These are phyloP conservation scores for Antigone vipio DNA, from an alignment of 2,113 vertebrate genomes.

Conservation along the genomic window DNA sequence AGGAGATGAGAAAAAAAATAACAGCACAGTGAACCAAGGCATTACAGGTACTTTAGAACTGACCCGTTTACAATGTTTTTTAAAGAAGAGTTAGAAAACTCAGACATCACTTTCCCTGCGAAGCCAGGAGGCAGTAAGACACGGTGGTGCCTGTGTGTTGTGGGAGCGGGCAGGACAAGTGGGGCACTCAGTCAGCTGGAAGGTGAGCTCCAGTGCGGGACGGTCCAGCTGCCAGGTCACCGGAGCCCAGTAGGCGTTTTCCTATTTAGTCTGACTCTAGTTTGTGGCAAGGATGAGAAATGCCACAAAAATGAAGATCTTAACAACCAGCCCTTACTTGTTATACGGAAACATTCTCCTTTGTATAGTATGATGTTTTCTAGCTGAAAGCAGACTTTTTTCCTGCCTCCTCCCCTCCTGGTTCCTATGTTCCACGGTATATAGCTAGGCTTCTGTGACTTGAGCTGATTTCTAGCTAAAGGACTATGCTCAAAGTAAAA, in stretches of 20 bases:
- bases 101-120: accelerated
- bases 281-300: background rate
- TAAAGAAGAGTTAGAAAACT: background rate
- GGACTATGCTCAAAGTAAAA: background rate
- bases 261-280: background rate
- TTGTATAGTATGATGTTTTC: accelerated
- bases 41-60: background rate
- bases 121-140: background rate
- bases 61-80: background rate
- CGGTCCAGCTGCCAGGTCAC: background rate
- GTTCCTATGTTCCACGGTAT: accelerated
- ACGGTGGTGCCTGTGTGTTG: background rate
- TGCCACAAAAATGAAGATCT: background rate
- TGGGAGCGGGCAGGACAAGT: background rate
- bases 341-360: background rate
- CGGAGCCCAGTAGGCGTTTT: background rate
- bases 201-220: background rate
- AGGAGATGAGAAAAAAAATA: background rate
- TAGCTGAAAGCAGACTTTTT: background rate
- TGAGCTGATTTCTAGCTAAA: background rate
- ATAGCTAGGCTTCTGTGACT: background rate
- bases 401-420: accelerated
- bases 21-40: background rate
- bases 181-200: background rate
- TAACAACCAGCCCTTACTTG: background rate